A percentile compares a stretch with the other conserved stretches of the same genome.
These are phyloP conservation scores for Hartigia nigra DNA, from an alignment of 2,888 invertebrate species.

Conservation along the genomic window DNA sequence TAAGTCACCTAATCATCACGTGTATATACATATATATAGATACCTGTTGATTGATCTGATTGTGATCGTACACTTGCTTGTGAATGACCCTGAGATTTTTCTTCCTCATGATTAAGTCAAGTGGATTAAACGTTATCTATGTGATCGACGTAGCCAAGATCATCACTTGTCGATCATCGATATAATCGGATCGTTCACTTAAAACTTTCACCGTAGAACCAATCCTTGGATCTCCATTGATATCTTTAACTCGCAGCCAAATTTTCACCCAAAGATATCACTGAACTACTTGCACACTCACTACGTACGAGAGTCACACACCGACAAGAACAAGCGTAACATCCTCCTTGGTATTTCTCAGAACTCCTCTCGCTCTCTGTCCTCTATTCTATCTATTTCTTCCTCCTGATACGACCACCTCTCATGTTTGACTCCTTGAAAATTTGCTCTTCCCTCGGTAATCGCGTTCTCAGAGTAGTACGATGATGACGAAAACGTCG, in stretches of 20 bases:
- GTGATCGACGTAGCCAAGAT: background rate
- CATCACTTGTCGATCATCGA: conserved; percentile 9
- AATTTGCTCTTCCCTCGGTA: background rate
- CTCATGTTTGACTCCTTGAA: background rate
- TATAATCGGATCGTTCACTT: background rate
- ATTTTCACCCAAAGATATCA: background rate
- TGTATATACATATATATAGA: background rate
- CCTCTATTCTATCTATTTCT: background rate
- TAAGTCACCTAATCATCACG: background rate
- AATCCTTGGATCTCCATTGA: background rate
- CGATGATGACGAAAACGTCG: background rate
- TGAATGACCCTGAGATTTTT: conserved; percentile 61
- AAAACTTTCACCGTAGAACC: background rate
- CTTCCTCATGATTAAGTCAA: conserved; percentile 54
- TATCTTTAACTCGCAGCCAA: background rate
- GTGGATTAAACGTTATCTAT: background rate
- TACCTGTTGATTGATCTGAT: conserved; percentile 46
- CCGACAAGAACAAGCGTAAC: conserved; percentile 34
- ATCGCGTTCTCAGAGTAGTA: background rate
- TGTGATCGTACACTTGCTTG: conserved; percentile 55
- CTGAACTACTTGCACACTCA: conserved; percentile 43
- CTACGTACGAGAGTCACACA: conserved; percentile 51
- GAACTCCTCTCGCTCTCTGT: background rate
- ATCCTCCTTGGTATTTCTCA: background rate
- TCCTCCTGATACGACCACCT: background rate